Conservation (phyloP, 2,113 vertebrate genomes). For the Ochotona curzoniae region DNA sequence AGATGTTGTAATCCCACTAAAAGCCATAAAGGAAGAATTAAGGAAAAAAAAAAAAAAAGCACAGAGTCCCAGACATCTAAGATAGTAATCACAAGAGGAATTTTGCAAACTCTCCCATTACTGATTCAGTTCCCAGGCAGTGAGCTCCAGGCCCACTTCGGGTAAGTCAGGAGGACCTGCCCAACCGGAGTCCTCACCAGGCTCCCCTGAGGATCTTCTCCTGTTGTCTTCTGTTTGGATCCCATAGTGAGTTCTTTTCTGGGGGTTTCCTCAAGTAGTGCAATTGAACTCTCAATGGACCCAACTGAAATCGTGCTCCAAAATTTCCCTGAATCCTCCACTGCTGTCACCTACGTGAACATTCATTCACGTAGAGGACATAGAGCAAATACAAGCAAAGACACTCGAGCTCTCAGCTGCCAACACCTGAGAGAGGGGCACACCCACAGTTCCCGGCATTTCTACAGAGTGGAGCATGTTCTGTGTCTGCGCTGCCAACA, state of each 20-base stretch:
- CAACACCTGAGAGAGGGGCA: not conserved
- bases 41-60: not conserved
- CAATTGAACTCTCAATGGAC: not conserved
- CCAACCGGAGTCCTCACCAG: not conserved
- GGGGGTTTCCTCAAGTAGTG: not conserved
- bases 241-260: not conserved
- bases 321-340: not conserved
- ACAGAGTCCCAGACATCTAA: not conserved
- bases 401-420: not conserved
- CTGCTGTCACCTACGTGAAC: not conserved
- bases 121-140: not conserved
- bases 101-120: not conserved
- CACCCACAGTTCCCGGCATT: not conserved
- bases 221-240: not conserved
- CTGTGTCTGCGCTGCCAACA: not conserved
- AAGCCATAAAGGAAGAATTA: too few relatives aligned
- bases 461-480: not conserved
- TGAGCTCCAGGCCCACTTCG: not conserved
- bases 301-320: not conserved
- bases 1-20: not conserved
- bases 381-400: not conserved
- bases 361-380: not conserved
- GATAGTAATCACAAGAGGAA: not conserved
- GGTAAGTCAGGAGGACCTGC: not conserved
- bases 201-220: not conserved